Conservation (phyloP, 2,113 vertebrate genomes). For the Sinocyclocheilus grahami region DNA sequence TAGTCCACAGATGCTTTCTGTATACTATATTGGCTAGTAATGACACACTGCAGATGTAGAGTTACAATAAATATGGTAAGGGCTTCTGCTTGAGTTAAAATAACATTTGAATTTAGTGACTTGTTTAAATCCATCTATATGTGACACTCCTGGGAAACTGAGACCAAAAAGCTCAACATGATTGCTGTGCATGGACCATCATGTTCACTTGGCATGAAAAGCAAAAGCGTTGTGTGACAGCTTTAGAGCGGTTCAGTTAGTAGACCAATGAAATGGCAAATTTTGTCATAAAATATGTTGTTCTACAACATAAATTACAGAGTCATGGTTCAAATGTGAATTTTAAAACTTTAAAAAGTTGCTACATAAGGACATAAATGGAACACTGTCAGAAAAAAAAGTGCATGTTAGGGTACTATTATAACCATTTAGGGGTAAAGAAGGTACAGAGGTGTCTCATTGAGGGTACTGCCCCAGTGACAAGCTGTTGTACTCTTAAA, state of each 20-base stretch:
- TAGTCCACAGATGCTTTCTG: not conserved
- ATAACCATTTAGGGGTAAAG: no score
- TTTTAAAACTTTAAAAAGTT: not conserved
- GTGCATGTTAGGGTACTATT: no score
- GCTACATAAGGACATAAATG: not conserved
- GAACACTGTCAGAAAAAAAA: no score
- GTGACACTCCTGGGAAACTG: no score
- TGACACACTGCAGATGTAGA: not conserved
- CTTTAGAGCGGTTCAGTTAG: not conserved
- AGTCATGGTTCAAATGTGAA: not conserved
- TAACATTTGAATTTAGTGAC: not conserved
- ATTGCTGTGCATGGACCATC: not conserved
- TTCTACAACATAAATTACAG: not conserved
- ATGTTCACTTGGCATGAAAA: not conserved
- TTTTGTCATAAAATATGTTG: not conserved
- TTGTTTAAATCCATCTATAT: no score
- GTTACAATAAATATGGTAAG: not conserved
- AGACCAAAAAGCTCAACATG: not conserved
- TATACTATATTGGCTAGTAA: not conserved
- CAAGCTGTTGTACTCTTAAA: no score
- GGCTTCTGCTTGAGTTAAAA: not conserved
- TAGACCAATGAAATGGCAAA: not conserved
- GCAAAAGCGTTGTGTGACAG: constrained; percentile 7
- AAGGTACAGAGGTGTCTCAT: no score
- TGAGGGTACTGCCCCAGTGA: no score